phyloP scores from a whole-genome alignment of 2,113 vertebrate species.

The Galeopterus variegatus region DNA sequence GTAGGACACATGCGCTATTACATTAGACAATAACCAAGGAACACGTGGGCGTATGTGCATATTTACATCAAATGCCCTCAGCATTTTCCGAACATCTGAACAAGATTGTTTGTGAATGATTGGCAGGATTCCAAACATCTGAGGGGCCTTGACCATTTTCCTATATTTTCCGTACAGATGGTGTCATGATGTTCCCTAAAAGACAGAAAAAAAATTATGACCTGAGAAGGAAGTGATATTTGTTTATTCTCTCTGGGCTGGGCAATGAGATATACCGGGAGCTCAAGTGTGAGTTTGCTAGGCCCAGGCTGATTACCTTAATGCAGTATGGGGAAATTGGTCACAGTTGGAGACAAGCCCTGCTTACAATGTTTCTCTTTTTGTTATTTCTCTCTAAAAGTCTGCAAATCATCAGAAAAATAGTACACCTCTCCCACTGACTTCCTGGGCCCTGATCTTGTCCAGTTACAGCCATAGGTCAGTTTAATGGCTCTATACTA shows the following conservation, averaged over 20 bases:
- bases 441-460: neutral
- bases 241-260: neutral
- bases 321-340: neutral
- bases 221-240: neutral
- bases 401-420: conserved; percentile 14
- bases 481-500: neutral
- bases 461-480: neutral
- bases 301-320: neutral
- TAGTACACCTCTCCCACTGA: neutral
- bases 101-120: too few species aligned
- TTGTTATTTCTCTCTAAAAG: neutral
- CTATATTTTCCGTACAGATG: too few species aligned
- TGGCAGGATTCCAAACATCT: too few species aligned
- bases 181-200: neutral
- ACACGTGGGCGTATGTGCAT: too few species aligned
- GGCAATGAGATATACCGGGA: neutral
- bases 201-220: neutral
- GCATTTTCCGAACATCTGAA: too few species aligned
- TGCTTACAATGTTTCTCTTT: neutral
- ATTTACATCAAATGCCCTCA: too few species aligned
- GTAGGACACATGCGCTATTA: too few species aligned
- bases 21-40: too few species aligned
- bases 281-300: neutral
- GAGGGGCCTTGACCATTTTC: too few species aligned
- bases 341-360: neutral